Evolutionary conservation across 2,797 vertebrate species (phyloP).

Genomic region (Enteromius afrohamiltoni): DNA sequence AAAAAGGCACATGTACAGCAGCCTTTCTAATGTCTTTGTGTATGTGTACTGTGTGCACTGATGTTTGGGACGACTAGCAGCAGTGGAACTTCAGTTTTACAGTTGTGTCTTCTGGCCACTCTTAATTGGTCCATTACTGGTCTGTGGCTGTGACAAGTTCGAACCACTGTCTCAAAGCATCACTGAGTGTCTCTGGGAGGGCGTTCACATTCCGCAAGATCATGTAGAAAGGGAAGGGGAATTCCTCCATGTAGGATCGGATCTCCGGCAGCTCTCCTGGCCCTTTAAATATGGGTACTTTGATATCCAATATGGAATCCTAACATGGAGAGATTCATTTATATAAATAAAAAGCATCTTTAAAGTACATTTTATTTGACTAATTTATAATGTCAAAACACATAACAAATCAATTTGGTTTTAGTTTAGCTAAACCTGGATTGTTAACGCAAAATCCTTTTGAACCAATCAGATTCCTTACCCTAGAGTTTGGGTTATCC

Average conservation of each 20-base stretch:
- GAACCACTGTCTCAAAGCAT: constrained; percentile 97
- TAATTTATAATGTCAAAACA: not conserved
- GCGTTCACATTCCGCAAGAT: constrained; percentile 92
- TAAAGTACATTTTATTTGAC: not conserved
- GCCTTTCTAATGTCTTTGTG: constrained; percentile 54
- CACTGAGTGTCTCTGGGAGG: constrained; percentile 93
- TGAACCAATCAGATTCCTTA: constrained; percentile 67
- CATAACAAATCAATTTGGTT: not conserved
- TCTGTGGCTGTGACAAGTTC: constrained; percentile 91
- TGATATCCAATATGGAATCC: constrained; percentile 98
- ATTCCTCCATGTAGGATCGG: constrained; percentile 97
- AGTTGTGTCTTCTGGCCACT: constrained; percentile 54
- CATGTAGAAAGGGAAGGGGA: constrained; percentile 96
- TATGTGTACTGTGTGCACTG: constrained; percentile 23
- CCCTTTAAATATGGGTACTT: constrained; percentile 94
- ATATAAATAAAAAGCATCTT: not conserved
- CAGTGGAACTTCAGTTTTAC: constrained; percentile 61
- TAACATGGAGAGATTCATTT: constrained; percentile 62
- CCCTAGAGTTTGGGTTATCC: constrained; percentile 94
- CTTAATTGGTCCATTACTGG: constrained; percentile 61
- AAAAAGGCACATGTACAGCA: constrained; percentile 80
- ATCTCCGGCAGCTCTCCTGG: constrained; percentile 93
- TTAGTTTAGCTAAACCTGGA: not conserved
- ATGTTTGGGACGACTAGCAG: constrained; percentile 61
- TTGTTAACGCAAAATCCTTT: not conserved